Evolutionary conservation across 2,888 invertebrate species (phyloP).

Genomic region (Eledona agricola): DNA sequence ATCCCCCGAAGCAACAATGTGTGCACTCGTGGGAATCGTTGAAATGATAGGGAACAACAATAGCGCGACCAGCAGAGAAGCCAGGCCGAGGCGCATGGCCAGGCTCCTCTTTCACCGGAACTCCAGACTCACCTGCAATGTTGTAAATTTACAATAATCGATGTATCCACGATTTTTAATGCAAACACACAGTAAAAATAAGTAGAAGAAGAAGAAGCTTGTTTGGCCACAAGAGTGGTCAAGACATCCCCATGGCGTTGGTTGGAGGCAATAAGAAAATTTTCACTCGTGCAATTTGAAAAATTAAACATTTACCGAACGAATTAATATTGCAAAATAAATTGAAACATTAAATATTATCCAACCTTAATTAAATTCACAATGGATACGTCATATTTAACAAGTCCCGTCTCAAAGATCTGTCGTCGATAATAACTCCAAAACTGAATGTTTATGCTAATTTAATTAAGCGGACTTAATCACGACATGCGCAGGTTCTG

Average conservation of each 20-base stretch:
- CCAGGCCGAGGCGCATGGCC: conserved; percentile 71
- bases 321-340: conserved; percentile 31
- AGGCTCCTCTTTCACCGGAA: conserved; percentile 64
- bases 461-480: no score
- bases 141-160: no score
- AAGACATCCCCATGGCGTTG: no score
- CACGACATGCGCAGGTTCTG: no score
- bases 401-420: neutral
- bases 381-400: conserved; percentile 28
- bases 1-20: conserved; percentile 30
- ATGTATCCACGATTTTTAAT: no score
- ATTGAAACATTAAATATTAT: conserved; percentile 33
- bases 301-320: conserved; percentile 35
- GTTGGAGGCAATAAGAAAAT: no score
- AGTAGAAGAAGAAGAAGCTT: conserved; percentile 4
- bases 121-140: conserved; percentile 58
- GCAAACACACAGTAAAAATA: conserved; percentile 4
- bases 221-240: neutral
- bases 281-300: conserved; percentile 26
- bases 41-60: conserved; percentile 53
- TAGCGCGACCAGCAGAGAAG: conserved; percentile 64
- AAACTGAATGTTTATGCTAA: no score
- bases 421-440: no score
- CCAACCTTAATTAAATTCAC: conserved; percentile 33
- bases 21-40: conserved; percentile 28